phyloP scores from a whole-genome alignment of 2,113 vertebrate genomes.

The human region DNA sequence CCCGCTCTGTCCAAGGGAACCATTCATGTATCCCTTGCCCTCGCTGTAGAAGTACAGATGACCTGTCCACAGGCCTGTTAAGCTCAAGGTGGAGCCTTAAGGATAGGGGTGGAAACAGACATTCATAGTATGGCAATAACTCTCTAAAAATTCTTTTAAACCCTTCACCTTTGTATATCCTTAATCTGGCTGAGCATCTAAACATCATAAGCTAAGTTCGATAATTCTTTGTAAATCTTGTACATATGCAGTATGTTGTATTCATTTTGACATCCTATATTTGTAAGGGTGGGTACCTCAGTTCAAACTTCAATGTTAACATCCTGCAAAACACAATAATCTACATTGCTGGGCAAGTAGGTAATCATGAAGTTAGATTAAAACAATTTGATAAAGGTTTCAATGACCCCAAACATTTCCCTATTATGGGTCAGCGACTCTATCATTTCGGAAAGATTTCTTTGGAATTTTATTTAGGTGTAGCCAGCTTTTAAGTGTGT shows the following conservation, averaged over 20 bases:
- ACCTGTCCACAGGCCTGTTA: background rate
- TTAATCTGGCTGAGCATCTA: background rate
- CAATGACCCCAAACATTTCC: background rate
- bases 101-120: background rate
- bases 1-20: background rate
- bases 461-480: background rate
- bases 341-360: background rate
- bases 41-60: background rate
- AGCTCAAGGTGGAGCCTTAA: background rate
- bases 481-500: background rate
- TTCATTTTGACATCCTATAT: background rate
- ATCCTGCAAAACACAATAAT: background rate
- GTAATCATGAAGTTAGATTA: background rate
- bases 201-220: background rate
- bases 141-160: background rate
- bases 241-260: background rate
- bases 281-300: background rate
- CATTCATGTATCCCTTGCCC: background rate
- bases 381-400: background rate
- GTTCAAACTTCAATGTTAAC: background rate
- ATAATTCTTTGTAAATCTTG: background rate
- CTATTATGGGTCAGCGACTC: background rate
- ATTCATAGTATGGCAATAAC: background rate
- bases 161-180: background rate
- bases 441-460: background rate